Evolutionary conservation across 2,888 invertebrate genomes (phyloP), one percentile per base, ranked within the genome.

Genomic region (Crioceris asparagi): DNA sequence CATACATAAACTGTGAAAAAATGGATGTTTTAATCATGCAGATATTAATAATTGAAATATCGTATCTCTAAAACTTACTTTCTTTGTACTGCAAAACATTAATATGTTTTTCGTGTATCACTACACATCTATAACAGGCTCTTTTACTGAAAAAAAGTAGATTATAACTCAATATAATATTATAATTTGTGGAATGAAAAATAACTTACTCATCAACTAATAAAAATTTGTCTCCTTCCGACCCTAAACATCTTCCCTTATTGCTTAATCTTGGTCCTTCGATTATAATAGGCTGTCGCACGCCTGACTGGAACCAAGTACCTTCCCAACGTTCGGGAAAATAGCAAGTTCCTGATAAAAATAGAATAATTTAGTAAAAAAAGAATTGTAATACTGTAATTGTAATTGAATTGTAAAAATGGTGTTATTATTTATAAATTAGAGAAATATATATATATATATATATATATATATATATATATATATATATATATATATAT

Each of bases 81-180:
- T 92, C 91, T 80, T 93, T 93, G 73, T 91, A 93, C 67, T 93
- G 92, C 47, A 93, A 75, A 53, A 93, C 88, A 71, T 93, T 93
- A 60, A 80, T 76, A 69, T 93, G 92, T 66, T 90, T 90, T 66
- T 90, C 88, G 64, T 91, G 91, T 71, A 93, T 90, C 62, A 92
- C 91, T 60, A 93, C 84, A 68, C 92, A 93, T 53, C 87, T 83
- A 70, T 86, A 88, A 69, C 92, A 93, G 62, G 66, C 65, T 45
- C 83, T 80, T 72, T 84, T 84, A 62, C 91, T 92, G 81, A 41
- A 80, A 58, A 40, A 52, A 50, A 49, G 48, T 36, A 44, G 42
- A 25, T 1, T n/a, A n/a, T n/a, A n/a, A n/a, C n/a, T n/a, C n/a
- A n/a, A n/a, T n/a, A n/a, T n/a, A n/a, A n/a, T n/a, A n/a, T n/a